Base-by-base conservation (phyloP, 2,113 vertebrate species). In the Atherinomorus stipes region DNA sequence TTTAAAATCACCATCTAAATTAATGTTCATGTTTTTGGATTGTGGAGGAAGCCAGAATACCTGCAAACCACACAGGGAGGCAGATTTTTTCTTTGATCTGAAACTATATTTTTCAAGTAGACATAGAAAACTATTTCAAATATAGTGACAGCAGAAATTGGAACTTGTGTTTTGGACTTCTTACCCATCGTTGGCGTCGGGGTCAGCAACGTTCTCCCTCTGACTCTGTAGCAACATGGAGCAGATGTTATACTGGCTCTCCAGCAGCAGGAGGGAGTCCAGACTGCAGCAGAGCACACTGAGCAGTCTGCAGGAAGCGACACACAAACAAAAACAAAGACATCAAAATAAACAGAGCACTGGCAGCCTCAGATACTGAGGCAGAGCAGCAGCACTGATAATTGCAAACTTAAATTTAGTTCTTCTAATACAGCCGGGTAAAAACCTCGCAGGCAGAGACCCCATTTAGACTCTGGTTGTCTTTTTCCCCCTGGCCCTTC, bases 221-320 rank as follows among this genome's bases (percentile, higher is more conserved):
- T 98, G 97, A 76, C 94, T 94, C 82, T 90, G 92, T 42, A 98
- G 91, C 78, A 99, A 90, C 80, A 94, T 86, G 85, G 94, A 88
- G 76, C 95, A 95, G 80, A 99, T 85, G 58, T 93, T 91, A 86
- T 96, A 99, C 69, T 96, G 97, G 84, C 94, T 92, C 89, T 99
- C 95, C 84, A 99, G 84, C 23, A 99, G 93, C 53, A 99, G 91
- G 45, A 98, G 94, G 2, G 93, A 94, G 85, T 98, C 95, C 84
- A 99, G 93, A 74, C 95, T 94, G 91, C 95, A 97, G 92, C 97
- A 97, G 0, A 97, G 68, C 52, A 97, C 93, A 60, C 94, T 96
- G 74, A 99, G 89, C 64, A 99, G 88, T 85, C 98, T 99, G 85
- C 42, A 84, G 45, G 12, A 64, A 83, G 4, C 56, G 50, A 87